phyloP scores from a whole-genome alignment of 1,140 invertebrate species.

The Dendroctonus valens region DNA sequence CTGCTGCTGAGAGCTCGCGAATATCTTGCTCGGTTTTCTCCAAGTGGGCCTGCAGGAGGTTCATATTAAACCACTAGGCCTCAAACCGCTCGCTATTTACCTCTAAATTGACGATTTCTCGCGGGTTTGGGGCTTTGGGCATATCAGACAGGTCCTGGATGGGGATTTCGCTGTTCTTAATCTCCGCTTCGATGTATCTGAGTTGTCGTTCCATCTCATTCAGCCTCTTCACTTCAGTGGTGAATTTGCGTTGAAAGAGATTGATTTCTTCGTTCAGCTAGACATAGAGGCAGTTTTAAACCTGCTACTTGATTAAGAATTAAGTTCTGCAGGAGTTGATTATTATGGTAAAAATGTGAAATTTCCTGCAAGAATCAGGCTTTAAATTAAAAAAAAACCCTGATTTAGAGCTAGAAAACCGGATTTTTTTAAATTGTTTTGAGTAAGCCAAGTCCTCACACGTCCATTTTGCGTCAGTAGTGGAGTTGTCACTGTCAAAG shows the following conservation, averaged over 20 bases:
- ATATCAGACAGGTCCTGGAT: constrained; percentile 79
- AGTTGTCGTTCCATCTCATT: constrained; percentile 92
- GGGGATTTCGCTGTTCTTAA: constrained; percentile 83
- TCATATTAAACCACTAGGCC: not conserved
- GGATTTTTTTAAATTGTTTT: too few relatives aligned
- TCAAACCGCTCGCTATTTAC: constrained; percentile 43
- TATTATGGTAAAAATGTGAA: too few relatives aligned
- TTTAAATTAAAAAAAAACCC: too few relatives aligned
- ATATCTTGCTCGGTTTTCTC: constrained; percentile 93
- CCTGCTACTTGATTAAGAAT: too few relatives aligned
- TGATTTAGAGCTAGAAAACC: too few relatives aligned
- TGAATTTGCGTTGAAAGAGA: constrained; percentile 86
- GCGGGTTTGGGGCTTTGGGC: constrained; percentile 86
- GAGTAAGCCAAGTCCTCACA: too few relatives aligned
- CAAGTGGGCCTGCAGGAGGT: constrained; percentile 69
- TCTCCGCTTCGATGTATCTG: constrained; percentile 91
- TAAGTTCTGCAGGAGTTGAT: too few relatives aligned
- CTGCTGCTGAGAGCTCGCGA: constrained; percentile 87
- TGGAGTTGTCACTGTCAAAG: too few relatives aligned
- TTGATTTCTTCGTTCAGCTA: constrained; percentile 80
- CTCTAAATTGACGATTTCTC: constrained; percentile 95
- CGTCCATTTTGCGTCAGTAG: too few relatives aligned
- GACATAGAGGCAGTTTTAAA: constrained; percentile 14
- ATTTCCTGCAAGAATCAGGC: too few relatives aligned
- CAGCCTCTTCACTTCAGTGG: constrained; percentile 82